Conservation (phyloP, 2,113 vertebrate genomes). For the Falcunculus frontatus region DNA sequence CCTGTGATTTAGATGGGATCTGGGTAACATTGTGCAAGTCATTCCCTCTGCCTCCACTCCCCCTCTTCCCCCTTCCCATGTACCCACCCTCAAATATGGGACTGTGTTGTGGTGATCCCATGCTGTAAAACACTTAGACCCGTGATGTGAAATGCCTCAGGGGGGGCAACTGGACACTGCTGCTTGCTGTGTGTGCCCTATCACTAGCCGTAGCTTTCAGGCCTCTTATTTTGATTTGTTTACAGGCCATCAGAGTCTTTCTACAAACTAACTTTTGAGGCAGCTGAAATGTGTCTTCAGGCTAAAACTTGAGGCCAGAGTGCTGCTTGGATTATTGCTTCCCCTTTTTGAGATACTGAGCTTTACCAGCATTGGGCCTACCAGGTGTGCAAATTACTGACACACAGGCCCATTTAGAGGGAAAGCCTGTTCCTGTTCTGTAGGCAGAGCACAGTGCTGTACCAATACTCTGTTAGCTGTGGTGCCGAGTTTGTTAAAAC, state of each 20-base stretch:
- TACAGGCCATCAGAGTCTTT: background rate
- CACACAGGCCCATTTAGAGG: background rate
- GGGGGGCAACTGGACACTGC: background rate
- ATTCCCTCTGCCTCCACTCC: background rate
- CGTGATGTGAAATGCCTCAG: background rate
- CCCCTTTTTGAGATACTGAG: background rate
- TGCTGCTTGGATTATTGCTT: background rate
- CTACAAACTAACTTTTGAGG: background rate
- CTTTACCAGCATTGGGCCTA: background rate
- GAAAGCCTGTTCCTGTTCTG: background rate
- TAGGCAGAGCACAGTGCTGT: background rate
- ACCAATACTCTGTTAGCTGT: background rate
- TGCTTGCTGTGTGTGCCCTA: background rate
- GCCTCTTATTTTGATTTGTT: background rate
- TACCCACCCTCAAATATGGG: background rate
- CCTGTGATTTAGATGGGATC: background rate
- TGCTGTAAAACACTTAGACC: background rate
- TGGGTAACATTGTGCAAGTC: background rate
- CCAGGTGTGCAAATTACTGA: background rate
- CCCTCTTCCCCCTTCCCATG: background rate
- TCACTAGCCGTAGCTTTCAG: background rate
- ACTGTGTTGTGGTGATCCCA: background rate
- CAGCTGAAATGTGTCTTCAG: background rate
- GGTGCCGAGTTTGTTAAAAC: background rate
- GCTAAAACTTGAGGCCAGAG: background rate